These are phyloP conservation scores for Haliclystus octoradiatus DNA, from an alignment of 30 jellyfish, hydroid and myxozoan species.

Conservation along the genomic window DNA sequence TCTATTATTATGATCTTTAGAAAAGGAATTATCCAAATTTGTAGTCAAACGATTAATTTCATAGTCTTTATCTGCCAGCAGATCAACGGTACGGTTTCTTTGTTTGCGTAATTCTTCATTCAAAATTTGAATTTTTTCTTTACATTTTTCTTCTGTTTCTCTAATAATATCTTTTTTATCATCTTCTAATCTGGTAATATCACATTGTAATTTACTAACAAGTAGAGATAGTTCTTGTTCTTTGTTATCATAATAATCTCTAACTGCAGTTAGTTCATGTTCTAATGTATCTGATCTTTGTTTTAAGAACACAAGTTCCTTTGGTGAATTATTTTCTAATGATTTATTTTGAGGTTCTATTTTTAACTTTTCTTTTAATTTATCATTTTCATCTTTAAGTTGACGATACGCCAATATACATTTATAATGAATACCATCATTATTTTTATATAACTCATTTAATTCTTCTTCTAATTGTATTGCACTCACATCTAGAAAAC, in stretches of 20 bases:
- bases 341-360: neutral
- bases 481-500: no score
- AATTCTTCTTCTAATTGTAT: slow-evolving; percentile 30
- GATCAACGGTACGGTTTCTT: slow-evolving; percentile 53
- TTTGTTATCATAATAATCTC: slow-evolving; percentile 28
- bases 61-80: slow-evolving; percentile 66
- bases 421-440: slow-evolving; percentile 73
- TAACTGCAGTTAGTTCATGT: slow-evolving; percentile 15
- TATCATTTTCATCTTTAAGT: slow-evolving; percentile 71
- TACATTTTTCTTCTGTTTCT: slow-evolving; percentile 15
- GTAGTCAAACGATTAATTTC: slow-evolving; percentile 60
- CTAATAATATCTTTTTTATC: slow-evolving; percentile 18
- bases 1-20: no score
- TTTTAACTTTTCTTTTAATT: slow-evolving; percentile 25
- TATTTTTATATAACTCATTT: slow-evolving; percentile 40
- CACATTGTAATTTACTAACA: slow-evolving; percentile 50
- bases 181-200: slow-evolving; percentile 43
- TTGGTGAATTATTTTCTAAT: slow-evolving; percentile 1
- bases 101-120: slow-evolving; percentile 51
- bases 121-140: slow-evolving; percentile 11
- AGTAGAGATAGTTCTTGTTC: slow-evolving; percentile 43
- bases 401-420: slow-evolving; percentile 72
- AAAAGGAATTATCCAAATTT: no score
- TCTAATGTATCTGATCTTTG: slow-evolving; percentile 34
- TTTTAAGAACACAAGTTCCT: slow-evolving; percentile 24